Conservation (phyloP, 2,113 vertebrate species). For the Bungarus multicinctus region DNA sequence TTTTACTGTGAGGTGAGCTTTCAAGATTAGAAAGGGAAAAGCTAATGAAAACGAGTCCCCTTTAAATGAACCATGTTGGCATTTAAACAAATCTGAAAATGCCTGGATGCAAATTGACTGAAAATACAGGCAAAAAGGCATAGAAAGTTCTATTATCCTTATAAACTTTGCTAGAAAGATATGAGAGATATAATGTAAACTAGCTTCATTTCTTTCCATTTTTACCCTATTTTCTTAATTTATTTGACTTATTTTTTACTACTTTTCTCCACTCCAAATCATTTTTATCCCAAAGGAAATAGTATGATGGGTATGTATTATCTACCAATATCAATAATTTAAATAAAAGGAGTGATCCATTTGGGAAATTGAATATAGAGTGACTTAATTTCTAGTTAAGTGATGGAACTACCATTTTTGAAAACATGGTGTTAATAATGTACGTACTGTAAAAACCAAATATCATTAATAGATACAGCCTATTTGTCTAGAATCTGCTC, state of each 20-base stretch:
- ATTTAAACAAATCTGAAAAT: not conserved
- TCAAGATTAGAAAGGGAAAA: not conserved
- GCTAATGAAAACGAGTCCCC: not conserved
- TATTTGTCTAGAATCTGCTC: not conserved
- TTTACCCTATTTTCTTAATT: not conserved
- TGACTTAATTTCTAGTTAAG: not conserved
- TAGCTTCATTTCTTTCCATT: not conserved
- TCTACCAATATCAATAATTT: not conserved
- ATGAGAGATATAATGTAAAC: not conserved
- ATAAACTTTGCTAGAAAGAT: not conserved
- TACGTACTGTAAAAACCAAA: not conserved
- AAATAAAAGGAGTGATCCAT: not conserved
- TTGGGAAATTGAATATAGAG: not conserved
- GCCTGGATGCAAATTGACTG: not conserved
- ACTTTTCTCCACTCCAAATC: not conserved
- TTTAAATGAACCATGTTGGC: not conserved
- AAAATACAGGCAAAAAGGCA: not conserved
- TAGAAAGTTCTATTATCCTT: not conserved
- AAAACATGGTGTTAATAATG: not conserved
- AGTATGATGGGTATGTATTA: not conserved
- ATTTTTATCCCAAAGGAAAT: not conserved
- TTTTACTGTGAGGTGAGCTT: not conserved
- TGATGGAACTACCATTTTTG: not conserved
- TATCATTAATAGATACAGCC: not conserved
- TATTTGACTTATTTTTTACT: not conserved